Evolutionary conservation across 1,140 invertebrate genomes (phyloP), one percentile per base, ranked within the genome.

Genomic region (Hesperophylax magnus): DNA sequence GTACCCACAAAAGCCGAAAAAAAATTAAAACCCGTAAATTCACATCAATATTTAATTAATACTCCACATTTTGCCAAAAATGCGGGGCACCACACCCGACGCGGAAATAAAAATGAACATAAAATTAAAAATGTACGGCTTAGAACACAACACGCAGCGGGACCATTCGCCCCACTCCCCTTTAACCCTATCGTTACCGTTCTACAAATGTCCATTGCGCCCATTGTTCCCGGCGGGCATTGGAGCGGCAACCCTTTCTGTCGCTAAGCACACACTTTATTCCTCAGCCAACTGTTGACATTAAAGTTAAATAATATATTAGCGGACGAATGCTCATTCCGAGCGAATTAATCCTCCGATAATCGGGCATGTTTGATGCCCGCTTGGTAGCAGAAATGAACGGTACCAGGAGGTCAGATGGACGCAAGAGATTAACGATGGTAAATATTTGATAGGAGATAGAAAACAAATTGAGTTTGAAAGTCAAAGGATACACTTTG

Each of bases 231-330:
- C 52, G 63, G 17, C 71, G 81, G 65, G 78, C 61, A 79, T 54
- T 80, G 74, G 53, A 78, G 82, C 82, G 76, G 34, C 61, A 81
- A 80, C 82, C 82, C 82, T 83, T 83, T 79, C 63, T 65, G 54
- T 69, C 77, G 58, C 77, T 79, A 72, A 80, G 76, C 79, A 53
- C 76, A 81, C 82, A 76, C 82, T 83, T 80, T 80, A 77, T 79
- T 77, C 81, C 77, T 56, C 53, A 72, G 71, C 82, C 82, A 83
- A 83, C 82, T 83, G 82, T 83, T 83, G 82, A 83, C 82, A 81
- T 83, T 83, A 71, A 60, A 78, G 81, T 74, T 82, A 79, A 82
- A 82, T 82, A 79, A 82, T 79, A 77, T 72, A 82, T 77, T 63
- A 79, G 80, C 65, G 56, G 75, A 52, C 75, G 77, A 79, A 39